Conservation (phyloP, 2,888 invertebrate species). For the Parapristionchus giblindavisi region DNA sequence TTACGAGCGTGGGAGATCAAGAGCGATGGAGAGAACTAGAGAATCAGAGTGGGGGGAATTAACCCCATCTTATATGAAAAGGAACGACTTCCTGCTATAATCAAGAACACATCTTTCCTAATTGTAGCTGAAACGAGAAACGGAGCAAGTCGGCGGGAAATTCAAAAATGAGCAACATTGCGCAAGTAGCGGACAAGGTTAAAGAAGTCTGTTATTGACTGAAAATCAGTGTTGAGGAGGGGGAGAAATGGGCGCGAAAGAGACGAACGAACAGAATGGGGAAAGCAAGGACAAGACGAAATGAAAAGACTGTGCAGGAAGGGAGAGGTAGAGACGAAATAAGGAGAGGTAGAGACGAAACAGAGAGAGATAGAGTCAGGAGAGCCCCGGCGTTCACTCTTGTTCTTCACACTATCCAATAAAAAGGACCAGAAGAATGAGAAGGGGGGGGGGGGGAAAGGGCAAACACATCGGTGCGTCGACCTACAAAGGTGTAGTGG, state of each 20-base stretch:
- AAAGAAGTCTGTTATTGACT: background rate
- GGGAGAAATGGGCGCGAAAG: slow-evolving; percentile 21
- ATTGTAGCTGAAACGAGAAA: too few relatives aligned
- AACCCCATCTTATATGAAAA: too few relatives aligned
- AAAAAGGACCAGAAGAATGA: slow-evolving; percentile 29
- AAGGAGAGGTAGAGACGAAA: slow-evolving; percentile 3
- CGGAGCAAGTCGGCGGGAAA: too few relatives aligned
- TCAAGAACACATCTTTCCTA: too few relatives aligned
- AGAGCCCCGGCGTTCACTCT: background rate
- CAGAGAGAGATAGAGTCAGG: slow-evolving; percentile 19
- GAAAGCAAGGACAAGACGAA: slow-evolving; percentile 12
- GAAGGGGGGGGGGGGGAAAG: slow-evolving; percentile 24
- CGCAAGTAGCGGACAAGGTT: background rate
- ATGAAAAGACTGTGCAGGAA: background rate
- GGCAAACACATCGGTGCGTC: slow-evolving; percentile 29
- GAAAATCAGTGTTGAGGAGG: background rate
- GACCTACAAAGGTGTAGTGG: too few relatives aligned
- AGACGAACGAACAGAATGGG: background rate
- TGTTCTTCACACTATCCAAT: background rate
- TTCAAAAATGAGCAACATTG: background rate
- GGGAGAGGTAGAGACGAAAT: background rate
- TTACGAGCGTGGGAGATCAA: too few relatives aligned
- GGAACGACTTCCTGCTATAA: too few relatives aligned
- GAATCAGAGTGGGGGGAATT: too few relatives aligned
- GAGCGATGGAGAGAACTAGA: too few relatives aligned